Base-by-base conservation (phyloP, 2,888 invertebrate genomes). In the Lasioglossum vierecki region DNA sequence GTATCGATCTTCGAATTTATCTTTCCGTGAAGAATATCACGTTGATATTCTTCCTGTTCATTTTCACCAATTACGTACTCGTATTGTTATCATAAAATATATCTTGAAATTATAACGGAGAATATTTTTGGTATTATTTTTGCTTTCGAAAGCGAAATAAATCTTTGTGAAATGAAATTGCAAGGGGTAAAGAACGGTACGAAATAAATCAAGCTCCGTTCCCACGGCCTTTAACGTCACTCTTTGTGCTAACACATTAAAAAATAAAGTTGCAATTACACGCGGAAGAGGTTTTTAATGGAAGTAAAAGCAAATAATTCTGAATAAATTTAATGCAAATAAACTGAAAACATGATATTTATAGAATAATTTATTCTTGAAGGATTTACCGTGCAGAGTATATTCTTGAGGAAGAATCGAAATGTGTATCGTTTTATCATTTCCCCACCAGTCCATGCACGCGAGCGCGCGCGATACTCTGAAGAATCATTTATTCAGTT, bases 401-500 rank as follows among this genome's bases (percentile, higher is more conserved):
- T n/a, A 68, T 39, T 53, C 1, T 22, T 8, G 15, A 11, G 53
- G 2, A 26, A 68, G 39, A 77, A 22, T 68, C 30, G 11, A 46
- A 76, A 77, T 41, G n/a, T 53, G 35, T 30, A 13, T 60, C 2
- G 53, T 2, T 30, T 11, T 15, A 66, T 84, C 83, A 75, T 81
- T 84, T 86, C 63, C 57, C 57, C 68, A 22, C 9, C n/a, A 4
- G 68, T 39, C 30, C 18, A 39, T 74, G 41, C 74, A 46, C 79
- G 35, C 77, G 71, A 44, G 39, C 49, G 68, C 60, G 39, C 60
- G 39, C 49, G 44, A 78, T 76, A 60, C 75, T 79, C 53, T 11
- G 44, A 72, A 84, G 85, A 82, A 88, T 87, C 89, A 83, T 91
- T 91, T 91, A 88, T 91, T 85, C 82, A 74, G 68, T 84, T 86